phyloP scores from a whole-genome alignment of 2,113 vertebrate genomes.

The Rhegmatorhina hoffmannsi region DNA sequence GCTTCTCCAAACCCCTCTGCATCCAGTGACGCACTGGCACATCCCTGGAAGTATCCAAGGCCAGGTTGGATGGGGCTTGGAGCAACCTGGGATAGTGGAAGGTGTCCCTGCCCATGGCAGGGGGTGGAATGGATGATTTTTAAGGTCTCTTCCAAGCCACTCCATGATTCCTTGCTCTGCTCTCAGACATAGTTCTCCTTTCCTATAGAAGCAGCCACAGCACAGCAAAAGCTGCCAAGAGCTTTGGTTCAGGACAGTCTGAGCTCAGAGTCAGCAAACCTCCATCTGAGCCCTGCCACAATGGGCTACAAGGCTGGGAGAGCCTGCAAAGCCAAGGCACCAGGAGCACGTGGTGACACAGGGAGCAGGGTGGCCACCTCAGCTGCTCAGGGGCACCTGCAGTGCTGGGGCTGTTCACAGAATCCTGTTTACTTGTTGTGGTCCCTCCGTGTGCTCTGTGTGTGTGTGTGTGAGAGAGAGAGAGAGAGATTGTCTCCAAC shows the following conservation, averaged over 20 bases:
- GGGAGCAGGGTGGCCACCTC: rapidly evolving
- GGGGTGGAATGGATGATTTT: rapidly evolving
- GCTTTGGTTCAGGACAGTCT: not conserved
- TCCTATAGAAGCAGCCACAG: not conserved
- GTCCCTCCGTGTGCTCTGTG: not conserved
- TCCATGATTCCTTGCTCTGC: not conserved
- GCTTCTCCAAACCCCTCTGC: not conserved
- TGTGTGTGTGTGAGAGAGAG: not conserved
- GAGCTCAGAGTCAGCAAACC: rapidly evolving
- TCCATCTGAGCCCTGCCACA: rapidly evolving
- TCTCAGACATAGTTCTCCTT: not conserved
- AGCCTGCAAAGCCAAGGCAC: rapidly evolving
- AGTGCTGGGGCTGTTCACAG: rapidly evolving
- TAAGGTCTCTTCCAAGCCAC: not conserved
- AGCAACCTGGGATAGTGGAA: rapidly evolving
- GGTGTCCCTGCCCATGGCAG: not conserved
- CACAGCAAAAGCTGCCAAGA: not conserved
- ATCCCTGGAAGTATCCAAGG: not conserved
- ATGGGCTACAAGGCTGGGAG: rapidly evolving
- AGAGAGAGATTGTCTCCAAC: slow-evolving; percentile 64
- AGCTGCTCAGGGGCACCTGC: not conserved
- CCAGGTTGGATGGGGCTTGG: not conserved
- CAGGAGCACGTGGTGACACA: rapidly evolving
- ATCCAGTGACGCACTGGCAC: not conserved
- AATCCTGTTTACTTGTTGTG: slow-evolving; percentile 20